phyloP scores from a whole-genome alignment of 1,140 invertebrate genomes.

The Holcopasites calliopsidis region DNA sequence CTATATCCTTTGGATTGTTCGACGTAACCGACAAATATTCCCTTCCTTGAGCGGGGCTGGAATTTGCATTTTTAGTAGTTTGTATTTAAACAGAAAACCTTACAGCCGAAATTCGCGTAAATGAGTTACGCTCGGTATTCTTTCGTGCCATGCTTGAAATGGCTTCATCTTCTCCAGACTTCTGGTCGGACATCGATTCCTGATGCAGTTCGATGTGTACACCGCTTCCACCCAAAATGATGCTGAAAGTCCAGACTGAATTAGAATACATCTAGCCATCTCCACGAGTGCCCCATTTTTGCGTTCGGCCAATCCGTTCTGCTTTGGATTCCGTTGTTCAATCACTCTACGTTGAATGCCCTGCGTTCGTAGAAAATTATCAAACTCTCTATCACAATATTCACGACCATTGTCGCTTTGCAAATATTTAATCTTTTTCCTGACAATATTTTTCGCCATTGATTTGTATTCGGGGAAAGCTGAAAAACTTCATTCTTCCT shows the following conservation, averaged over 20 bases:
- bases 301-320: no score
- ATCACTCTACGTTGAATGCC: neutral
- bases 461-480: neutral
- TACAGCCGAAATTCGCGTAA: neutral
- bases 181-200: neutral
- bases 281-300: no score
- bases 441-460: neutral
- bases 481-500: neutral
- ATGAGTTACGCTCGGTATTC: neutral
- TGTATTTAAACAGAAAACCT: neutral
- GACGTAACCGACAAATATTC: neutral
- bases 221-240: slow-evolving; percentile 1
- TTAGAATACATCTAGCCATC: neutral
- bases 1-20: neutral
- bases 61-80: neutral
- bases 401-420: neutral
- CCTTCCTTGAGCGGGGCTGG: neutral
- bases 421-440: neutral
- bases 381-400: neutral
- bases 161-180: neutral
- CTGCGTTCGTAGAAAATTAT: neutral
- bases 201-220: neutral
- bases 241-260: neutral
- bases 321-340: neutral
- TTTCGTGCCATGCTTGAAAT: neutral